Evolutionary conservation across 1,140 invertebrate genomes (phyloP).

Genomic region (Danaus plexippus): DNA sequence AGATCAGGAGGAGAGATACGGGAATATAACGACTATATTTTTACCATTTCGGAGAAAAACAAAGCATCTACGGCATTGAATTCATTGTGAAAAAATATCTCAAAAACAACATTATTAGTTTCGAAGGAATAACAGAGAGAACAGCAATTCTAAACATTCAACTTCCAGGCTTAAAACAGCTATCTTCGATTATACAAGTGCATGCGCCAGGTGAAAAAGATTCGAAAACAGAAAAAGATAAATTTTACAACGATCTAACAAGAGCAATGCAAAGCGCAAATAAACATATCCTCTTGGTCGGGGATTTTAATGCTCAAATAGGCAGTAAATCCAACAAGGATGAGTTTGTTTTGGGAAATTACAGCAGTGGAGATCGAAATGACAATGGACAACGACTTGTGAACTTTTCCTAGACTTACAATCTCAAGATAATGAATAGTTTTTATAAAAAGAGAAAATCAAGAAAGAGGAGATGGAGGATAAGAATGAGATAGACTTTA

Average conservation of each 20-base stretch:
- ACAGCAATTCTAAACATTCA: conserved; percentile 17
- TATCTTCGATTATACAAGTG: conserved; percentile 14
- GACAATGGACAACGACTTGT: conserved; percentile 22
- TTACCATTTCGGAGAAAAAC: conserved; percentile 12
- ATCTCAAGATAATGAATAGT: conserved; percentile 28
- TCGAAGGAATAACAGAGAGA: conserved; percentile 17
- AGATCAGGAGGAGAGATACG: conserved; percentile 13
- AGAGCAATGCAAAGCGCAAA: conserved; percentile 2
- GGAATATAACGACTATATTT: conserved; percentile 16
- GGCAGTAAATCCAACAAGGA: conserved; percentile 20
- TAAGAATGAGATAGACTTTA: conserved; percentile 30
- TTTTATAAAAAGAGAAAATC: conserved; percentile 23
- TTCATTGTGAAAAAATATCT: conserved; percentile 21
- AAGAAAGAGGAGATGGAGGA: conserved; percentile 27
- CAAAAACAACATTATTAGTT: conserved; percentile 11
- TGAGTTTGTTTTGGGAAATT: conserved; percentile 25
- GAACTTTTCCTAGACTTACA: conserved; percentile 20
- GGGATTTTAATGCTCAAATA: conserved; percentile 25
- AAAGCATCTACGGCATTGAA: conserved; percentile 19
- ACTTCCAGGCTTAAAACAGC: conserved; percentile 6
- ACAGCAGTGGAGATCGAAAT: conserved; percentile 19
- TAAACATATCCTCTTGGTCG: conserved; percentile 17
- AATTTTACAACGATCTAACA: conserved; percentile 17
- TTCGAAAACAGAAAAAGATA: conserved; percentile 6
- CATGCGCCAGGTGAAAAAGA: conserved; percentile 20